These are phyloP conservation scores for Schizopygopsis pylzovi DNA, from an alignment of 2,797 vertebrate genomes.

Conservation along the genomic window DNA sequence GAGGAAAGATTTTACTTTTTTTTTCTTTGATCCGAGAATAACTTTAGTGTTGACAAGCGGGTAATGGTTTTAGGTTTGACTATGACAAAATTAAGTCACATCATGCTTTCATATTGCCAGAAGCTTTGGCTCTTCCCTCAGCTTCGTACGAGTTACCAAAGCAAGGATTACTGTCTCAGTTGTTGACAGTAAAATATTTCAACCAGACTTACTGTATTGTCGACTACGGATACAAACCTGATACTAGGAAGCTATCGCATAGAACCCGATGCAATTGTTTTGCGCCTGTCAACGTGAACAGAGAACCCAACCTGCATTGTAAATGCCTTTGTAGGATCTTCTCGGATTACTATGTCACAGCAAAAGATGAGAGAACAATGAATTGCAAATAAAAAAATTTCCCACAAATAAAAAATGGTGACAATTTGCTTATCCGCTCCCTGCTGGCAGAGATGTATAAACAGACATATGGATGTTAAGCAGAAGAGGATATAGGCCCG, in stretches of 20 bases:
- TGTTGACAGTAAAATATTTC: slow-evolving; percentile 43
- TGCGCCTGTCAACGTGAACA: background rate
- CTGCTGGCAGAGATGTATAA: background rate
- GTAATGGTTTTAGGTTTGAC: slow-evolving; percentile 58
- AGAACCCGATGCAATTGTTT: slow-evolving; percentile 15
- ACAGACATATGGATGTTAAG: slow-evolving; percentile 33
- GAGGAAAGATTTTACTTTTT: slow-evolving; percentile 36
- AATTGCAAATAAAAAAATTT: slow-evolving; percentile 36
- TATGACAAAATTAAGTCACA: slow-evolving; percentile 41
- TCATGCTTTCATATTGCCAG: slow-evolving; percentile 35
- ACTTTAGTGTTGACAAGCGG: slow-evolving; percentile 54
- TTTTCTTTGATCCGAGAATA: slow-evolving; percentile 56
- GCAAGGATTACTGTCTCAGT: slow-evolving; percentile 48
- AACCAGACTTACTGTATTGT: slow-evolving; percentile 30
- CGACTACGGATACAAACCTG: slow-evolving; percentile 23
- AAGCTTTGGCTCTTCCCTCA: slow-evolving; percentile 31
- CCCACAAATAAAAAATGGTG: slow-evolving; percentile 4
- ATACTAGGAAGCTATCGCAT: background rate
- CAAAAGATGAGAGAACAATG: background rate
- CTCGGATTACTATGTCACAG: background rate
- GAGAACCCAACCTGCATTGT: background rate
- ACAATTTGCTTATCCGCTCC: slow-evolving; percentile 29
- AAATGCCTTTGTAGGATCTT: slow-evolving; percentile 30
- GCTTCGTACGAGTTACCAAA: slow-evolving; percentile 25
- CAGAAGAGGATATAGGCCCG: slow-evolving; percentile 1